A percentile compares a stretch with the other conserved stretches of the same genome.
These are phyloP conservation scores for Epinotia demarniana DNA, from an alignment of 2,888 invertebrate genomes.

Conservation along the genomic window DNA sequence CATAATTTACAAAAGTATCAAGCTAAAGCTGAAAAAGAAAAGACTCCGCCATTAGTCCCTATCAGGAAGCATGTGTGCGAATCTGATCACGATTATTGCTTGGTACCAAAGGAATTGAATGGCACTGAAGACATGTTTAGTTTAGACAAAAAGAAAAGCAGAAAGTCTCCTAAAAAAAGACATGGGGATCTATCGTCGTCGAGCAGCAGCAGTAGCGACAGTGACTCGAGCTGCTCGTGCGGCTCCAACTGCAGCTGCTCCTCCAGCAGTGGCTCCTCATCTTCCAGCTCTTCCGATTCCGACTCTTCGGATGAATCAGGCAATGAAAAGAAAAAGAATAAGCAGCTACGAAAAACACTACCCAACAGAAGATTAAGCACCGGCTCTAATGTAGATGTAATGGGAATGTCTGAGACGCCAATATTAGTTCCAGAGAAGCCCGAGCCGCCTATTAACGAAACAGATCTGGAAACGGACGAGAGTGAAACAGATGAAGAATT, in stretches of 20 bases:
- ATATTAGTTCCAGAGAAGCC: constrained; percentile 77
- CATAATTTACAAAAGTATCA: constrained; percentile 91
- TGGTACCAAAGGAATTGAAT: constrained; percentile 78
- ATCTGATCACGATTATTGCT: constrained; percentile 92
- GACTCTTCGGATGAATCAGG: constrained; percentile 76
- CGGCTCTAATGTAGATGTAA: constrained; percentile 83
- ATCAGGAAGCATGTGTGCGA: constrained; percentile 84
- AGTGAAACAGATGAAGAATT: constrained; percentile 95
- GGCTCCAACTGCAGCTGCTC: constrained; percentile 94
- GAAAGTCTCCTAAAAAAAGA: constrained; percentile 79
- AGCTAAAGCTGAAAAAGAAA: constrained; percentile 86
- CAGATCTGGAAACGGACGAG: constrained; percentile 93
- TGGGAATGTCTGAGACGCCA: constrained; percentile 79
- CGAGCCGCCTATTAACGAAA: constrained; percentile 89
- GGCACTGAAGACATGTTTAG: constrained; percentile 76
- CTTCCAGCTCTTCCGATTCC: constrained; percentile 84
- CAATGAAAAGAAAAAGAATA: constrained; percentile 76
- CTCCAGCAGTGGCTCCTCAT: constrained; percentile 88
- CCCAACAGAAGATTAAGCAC: constrained; percentile 72
- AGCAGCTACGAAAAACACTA: constrained; percentile 70
- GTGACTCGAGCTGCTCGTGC: constrained; percentile 91
- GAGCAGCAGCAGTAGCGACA: constrained; percentile 90
- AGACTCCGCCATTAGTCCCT: constrained; percentile 76
- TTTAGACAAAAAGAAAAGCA: constrained; percentile 78
- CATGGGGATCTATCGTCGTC: constrained; percentile 86